A percentile compares a stretch with the other conserved stretches of the same genome.
Evolutionary conservation across 1,140 invertebrate genomes (phyloP).

Genomic region (Neuroterus valhalla): DNA sequence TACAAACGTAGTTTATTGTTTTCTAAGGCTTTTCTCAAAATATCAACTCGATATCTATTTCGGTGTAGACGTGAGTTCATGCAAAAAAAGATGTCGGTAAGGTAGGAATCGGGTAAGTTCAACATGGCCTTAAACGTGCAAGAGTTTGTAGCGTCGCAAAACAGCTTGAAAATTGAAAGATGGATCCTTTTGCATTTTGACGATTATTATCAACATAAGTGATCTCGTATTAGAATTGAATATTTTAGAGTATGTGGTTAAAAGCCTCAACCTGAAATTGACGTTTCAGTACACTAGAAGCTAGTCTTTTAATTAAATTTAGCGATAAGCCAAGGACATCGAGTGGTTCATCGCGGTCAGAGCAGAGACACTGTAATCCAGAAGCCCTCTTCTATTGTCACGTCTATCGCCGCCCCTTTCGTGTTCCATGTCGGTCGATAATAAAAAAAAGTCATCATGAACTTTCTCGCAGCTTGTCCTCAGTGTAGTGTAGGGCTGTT

Average conservation of each 20-base stretch:
- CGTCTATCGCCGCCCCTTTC: constrained; percentile 68
- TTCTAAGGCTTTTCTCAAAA: no score
- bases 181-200: no score
- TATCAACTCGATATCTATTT: no score
- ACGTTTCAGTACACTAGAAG: not conserved
- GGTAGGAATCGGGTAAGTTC: no score
- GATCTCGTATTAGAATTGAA: no score
- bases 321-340: constrained; percentile 18
- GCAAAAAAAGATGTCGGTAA: no score
- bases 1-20: no score
- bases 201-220: no score
- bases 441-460: constrained; percentile 53
- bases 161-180: no score
- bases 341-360: not conserved
- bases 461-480: constrained; percentile 11
- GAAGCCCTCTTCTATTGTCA: constrained; percentile 54
- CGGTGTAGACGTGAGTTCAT: no score
- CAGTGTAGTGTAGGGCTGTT: constrained; percentile 3
- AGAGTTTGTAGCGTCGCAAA: no score
- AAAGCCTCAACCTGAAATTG: not conserved
- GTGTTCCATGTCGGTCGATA: constrained; percentile 58
- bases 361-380: constrained; percentile 8
- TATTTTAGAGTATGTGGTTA: not conserved
- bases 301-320: constrained; percentile 1
- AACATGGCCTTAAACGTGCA: no score